Evolutionary conservation across 2,113 vertebrate genomes (phyloP), one percentile per base, ranked within the genome.

Genomic region (Siniperca knerii): DNA sequence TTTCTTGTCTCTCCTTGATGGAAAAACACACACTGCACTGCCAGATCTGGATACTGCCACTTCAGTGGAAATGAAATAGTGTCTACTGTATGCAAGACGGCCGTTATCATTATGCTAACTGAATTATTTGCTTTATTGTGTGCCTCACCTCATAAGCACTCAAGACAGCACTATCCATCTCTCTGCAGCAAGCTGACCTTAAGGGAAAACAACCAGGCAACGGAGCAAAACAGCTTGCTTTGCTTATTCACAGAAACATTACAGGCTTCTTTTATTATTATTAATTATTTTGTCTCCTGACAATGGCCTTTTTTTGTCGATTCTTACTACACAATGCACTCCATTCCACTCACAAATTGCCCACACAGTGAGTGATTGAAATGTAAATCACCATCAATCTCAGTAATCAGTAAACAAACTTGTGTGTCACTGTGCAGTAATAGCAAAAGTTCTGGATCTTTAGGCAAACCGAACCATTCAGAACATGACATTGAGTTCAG

Each of bases 41-140:
- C 76, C 78, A 58, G 81, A 83, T 54, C 61, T 1, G 2, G 18
- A 87, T 65, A 18, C 80, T 37, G 81, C 78, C 78, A 48, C 84
- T 89, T 84, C 76, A 58, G 75, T 77, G 77, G 62, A 77, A 79
- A 89, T 90, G 86, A 92, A 91, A 83, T 80, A 82, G 44, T 48
- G 87, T 87, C 65, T 77, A 77, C 75, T 37, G 42, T 79, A 90
- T 77, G 85, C 83, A 81, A 84, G 85, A 82, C 71, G 84, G 86
- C 91, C 86, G 77, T 90, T 87, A 91, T 94, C 91, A 91, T 94
- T 94, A 93, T 90, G 92, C 89, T 93, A 92, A 94, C 91, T 87
- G 87, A 92, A 93, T 93, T 88, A 93, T 93, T 93, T 90, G 89
- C 93, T 87, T 92, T 89, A 91, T 91, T 86, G 87, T 84, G 81